phyloP scores from a whole-genome alignment of 2,797 vertebrate species.

The Hydrophis major region DNA sequence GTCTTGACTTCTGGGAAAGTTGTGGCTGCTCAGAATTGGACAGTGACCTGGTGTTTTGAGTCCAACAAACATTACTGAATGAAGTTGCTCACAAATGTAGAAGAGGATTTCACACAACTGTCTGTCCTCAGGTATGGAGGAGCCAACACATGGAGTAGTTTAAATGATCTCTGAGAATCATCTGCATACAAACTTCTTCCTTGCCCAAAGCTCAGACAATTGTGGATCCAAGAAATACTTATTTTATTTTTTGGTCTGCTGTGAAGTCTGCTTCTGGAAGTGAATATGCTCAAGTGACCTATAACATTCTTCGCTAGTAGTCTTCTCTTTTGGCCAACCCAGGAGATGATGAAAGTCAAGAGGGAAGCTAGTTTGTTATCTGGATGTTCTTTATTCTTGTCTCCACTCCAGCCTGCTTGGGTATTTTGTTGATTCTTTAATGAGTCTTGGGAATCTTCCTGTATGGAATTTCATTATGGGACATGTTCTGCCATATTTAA shows the following conservation, averaged over 20 bases:
- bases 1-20: not conserved
- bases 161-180: not conserved
- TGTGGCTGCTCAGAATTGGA: not conserved
- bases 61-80: not conserved
- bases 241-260: not conserved
- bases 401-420: not conserved
- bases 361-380: not conserved
- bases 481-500: not conserved
- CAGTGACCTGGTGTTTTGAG: not conserved
- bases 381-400: not conserved
- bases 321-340: not conserved
- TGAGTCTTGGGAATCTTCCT: not conserved
- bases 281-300: not conserved
- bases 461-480: not conserved
- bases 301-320: not conserved
- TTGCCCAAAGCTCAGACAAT: not conserved
- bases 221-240: not conserved
- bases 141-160: not conserved
- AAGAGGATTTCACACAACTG: not conserved
- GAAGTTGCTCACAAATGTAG: not conserved
- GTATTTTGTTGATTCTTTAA: not conserved
- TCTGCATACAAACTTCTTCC: not conserved
- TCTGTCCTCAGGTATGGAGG: not conserved
- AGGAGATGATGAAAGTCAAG: not conserved
- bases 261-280: not conserved